Base-by-base conservation (phyloP, 2,797 vertebrate genomes). In the Coregonus suidteri region DNA sequence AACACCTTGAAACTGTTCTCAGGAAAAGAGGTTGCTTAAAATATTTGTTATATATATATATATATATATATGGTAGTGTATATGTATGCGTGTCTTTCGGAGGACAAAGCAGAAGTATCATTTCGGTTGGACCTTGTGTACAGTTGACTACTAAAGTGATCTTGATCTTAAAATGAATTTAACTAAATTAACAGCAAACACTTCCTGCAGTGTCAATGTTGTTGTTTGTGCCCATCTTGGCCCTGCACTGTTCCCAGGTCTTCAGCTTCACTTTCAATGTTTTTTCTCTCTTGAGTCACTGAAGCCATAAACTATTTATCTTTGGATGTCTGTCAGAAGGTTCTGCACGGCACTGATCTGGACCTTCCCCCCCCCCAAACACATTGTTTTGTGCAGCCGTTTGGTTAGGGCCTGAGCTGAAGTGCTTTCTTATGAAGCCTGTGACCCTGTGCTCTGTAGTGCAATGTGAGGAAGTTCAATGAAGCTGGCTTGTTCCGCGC, bases 381-480 rank as follows among this genome's bases (percentile, higher is more conserved):
- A 11, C 68, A 51, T 68, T 68, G 75, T 52, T 37, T 41, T 73
- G 68, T 73, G 31, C 59, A 34, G 34, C 62, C 20, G 31, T 20
- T 76, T 16, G 62, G 69, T 62, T 41, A 47, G 41, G 41, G 41
- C 41, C 2, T 9, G 11, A 13, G n/a, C 35, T 69, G 30, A 75
- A 65, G 75, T n/a, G 54, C 14, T 73, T 73, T 47, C 41, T 54
- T 59, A n/a, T 25, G n/a, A 11, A 47, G 9, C 9, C 9, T 47
- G 41, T 47, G 41, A 75, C 70, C 69, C 65, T 54, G 31, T 59
- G 59, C n/a, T 66, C 51, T 4, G 3, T 16, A 3, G 16, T 18
- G 20, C 37, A 20, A 25, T 9, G 62, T 25, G 71, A 15, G 25
- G 65, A 76, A 76, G 76, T 66, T 73, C 62, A 72, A 72, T 72